Conservation (phyloP, 2,113 vertebrate genomes). For the Lepidothrix coronata region DNA sequence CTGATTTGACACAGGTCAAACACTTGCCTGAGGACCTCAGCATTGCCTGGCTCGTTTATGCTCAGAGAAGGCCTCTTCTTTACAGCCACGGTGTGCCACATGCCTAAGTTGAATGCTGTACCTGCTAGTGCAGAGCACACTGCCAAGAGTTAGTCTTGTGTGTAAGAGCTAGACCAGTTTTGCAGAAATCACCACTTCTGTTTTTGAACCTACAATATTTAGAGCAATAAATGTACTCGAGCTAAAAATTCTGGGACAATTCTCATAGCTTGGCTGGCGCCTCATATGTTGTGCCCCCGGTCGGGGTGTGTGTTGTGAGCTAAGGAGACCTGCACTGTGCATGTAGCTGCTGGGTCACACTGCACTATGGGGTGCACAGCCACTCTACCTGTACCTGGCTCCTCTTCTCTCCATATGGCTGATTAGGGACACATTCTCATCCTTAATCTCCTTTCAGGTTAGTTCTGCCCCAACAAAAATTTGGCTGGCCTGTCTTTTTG, state of each 20-base stretch:
- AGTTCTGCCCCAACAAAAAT: background rate
- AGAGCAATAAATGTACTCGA: background rate
- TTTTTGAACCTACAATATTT: background rate
- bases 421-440: background rate
- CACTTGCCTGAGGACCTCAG: background rate
- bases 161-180: background rate
- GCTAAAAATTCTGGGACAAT: background rate
- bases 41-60: background rate
- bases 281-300: fast-evolving
- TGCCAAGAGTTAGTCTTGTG: background rate
- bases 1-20: background rate
- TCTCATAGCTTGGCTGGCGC: background rate
- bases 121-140: background rate
- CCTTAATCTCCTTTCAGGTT: background rate
- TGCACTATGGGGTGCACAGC: background rate
- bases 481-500: background rate
- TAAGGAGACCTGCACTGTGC: background rate
- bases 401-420: background rate
- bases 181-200: background rate
- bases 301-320: too few species aligned
- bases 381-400: background rate
- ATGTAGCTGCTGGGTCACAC: background rate
- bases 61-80: background rate
- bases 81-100: background rate
- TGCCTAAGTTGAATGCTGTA: fast-evolving